Base-by-base conservation (phyloP, 2,113 vertebrate genomes). In the Chamaetylas fuelleborni region DNA sequence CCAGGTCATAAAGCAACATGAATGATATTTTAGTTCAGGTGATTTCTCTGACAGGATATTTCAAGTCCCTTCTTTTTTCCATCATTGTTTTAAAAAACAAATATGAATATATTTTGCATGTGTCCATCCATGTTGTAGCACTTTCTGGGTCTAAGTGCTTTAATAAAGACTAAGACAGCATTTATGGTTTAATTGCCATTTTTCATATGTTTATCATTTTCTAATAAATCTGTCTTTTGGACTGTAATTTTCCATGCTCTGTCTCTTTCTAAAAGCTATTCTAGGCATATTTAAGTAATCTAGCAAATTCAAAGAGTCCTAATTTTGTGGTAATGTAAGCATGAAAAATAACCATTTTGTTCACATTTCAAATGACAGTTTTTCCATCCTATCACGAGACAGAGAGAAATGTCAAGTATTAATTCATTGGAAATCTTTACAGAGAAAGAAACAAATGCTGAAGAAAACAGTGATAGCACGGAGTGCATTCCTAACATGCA, bases 291-390 rank as follows among this genome's bases (percentile, higher is more conserved):
- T 73, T 89, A 78, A 90, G 51, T 89, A 92, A 95, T 80, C 81
- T 73, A 91, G 62, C 33, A 82, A 94, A 94, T 82, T 94, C 90
- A 90, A 80, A 80, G 36, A 65, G 50, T 72, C 51, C 23, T 85
- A 81, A 94, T 94, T 90, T 91, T 95, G 50, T 90, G 78, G 70
- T 73, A 91, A 88, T 10, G 1, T 82, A 93, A 90, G 85, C 87
- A 62, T 96, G 94, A 95, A 92, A 90, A 90, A 77, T 85, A 87
- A n/a, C 93, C 29, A 42, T 65, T 91, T 89, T 90, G 11, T 81
- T 91, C 91, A 80, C 47, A 62, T 90, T 90, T 72, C 54, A 90
- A 82, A 84, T 87, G 69, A 67, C 48, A 86, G 24, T 33, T 89
- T 93, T 89, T 84, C 28, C 19, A 73, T 95, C 78, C 42, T 66